phyloP scores from a whole-genome alignment of 2,113 vertebrate genomes.

The Meriones unguiculatus region DNA sequence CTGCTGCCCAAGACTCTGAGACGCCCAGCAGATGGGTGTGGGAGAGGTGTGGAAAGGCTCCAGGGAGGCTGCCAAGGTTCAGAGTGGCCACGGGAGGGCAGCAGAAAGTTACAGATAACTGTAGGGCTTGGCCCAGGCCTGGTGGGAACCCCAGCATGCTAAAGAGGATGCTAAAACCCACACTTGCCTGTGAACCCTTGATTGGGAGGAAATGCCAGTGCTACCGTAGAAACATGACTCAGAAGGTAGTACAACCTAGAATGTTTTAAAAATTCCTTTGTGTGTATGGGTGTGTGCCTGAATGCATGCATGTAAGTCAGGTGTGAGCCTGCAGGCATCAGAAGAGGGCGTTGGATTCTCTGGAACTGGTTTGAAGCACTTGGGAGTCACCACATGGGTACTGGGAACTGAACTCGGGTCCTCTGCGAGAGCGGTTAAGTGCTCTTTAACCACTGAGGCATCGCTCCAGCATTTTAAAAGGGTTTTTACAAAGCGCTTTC shows the following conservation, averaged over 20 bases:
- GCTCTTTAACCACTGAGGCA: background rate
- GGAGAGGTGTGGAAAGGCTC: background rate
- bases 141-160: background rate
- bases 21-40: background rate
- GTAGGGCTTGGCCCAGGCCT: background rate
- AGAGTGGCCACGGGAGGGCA: slow-evolving; percentile 68
- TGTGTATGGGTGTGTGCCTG: background rate
- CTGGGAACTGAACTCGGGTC: background rate
- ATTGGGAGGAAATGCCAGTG: background rate
- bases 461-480: background rate
- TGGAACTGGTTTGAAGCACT: background rate
- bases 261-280: background rate
- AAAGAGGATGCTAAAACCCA: background rate
- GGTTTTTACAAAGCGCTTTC: slow-evolving; percentile 17
- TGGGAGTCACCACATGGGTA: background rate
- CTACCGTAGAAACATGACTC: background rate
- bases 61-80: background rate
- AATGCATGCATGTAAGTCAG: no score
- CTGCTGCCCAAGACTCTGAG: background rate
- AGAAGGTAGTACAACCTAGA: background rate
- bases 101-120: slow-evolving; percentile 18
- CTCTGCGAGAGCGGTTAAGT: background rate
- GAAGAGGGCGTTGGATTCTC: background rate
- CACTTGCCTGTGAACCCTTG: background rate
- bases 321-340: background rate